Base-by-base conservation (phyloP, 2,888 invertebrate species). In the Lasioglossum zephyrum region DNA sequence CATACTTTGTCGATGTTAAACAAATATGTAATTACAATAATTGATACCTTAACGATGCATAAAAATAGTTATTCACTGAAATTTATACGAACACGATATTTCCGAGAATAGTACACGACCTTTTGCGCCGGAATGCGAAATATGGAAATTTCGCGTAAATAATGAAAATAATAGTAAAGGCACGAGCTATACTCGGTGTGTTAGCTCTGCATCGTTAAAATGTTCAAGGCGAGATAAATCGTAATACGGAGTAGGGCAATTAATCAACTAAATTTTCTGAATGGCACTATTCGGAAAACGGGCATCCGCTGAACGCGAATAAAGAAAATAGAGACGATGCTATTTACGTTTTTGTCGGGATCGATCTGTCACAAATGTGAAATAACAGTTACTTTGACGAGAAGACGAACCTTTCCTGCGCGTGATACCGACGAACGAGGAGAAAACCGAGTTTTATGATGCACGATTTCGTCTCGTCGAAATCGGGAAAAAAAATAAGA, bases 321-420 rank as follows among this genome's bases (percentile, higher is more conserved):
- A 39, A 39, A 26, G 39, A 18, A 63, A 73, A 73, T 63, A 63
- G 63, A 66, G 18, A 79, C 44, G n/a, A 63, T 18, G 39, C 63
- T 79, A 73, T 79, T 73, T 73, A 73, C 74, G 70, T 49, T 49
- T 72, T 44, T 26, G 57, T 74, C 69, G 39, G 63, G 26, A 66
- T 60, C 16, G 18, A 74, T 66, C 73, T 57, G 73, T 73, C 78
- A 77, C 49, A 73, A 57, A 63, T 57, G 18, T 13, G 41, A 26
- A 69, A 13, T 13, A 47, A 31, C 31, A 53, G 26, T 41, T 49
- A 75, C 57, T 69, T 57, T 39, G 72, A 75, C 36, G 39, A 11
- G 60, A 47, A 11, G 60, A 47, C 26, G 53, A 49, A 49, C n/a
- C n/a, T 77, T 44, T 39, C n/a, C 36, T n/a, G 1, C 41, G 41